Base-by-base conservation (phyloP, 2,888 invertebrate species). In the Zonitis immaculata region DNA sequence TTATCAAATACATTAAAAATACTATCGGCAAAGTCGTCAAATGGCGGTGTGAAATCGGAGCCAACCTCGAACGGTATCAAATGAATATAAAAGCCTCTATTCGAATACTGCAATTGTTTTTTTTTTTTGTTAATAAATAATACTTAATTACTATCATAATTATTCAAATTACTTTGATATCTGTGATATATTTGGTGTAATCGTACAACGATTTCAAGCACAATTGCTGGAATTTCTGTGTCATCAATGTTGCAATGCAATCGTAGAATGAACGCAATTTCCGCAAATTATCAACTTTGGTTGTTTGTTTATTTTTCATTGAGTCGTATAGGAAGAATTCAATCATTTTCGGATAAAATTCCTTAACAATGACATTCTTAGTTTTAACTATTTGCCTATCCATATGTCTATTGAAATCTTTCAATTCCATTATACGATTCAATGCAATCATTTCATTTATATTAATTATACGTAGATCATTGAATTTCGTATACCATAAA, bases 241-340 rank as follows among this genome's bases (percentile, higher is more conserved):
- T 90, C 95, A 95, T 95, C 35, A 95, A 79, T 25, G 88, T 86
- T 0, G 88, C 88, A 1, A 93, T 84, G 65, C 91, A 89, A 72
- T 93, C 88, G 72, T 89, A 95, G 74, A 94, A 94, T 42, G 84
- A 83, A 63, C 82, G 83, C 73, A 89, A 82, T 70, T 84, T 81
- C 11, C 79, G 79, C 14, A 79, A 80, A 60, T 87, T 84, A 44
- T 82, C 78, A 0, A 83, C 79, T 57, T 84, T 84, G 0, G 90
- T 89, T 49, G 91, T 78, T 59, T 82, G 78, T 51, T 82, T 84
- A 22, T 9, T 5, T 18, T 8, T 5, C 3, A 39, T 16, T 39
- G 9, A 5, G 5, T 87, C 89, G 79, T 85, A 74, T 35, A 82
- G 68, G 65, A 88, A 86, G 44, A 87, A 80, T 25, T 80, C 79